Conservation (phyloP, 2,888 invertebrate species). For the Hypercompe scribonia region DNA sequence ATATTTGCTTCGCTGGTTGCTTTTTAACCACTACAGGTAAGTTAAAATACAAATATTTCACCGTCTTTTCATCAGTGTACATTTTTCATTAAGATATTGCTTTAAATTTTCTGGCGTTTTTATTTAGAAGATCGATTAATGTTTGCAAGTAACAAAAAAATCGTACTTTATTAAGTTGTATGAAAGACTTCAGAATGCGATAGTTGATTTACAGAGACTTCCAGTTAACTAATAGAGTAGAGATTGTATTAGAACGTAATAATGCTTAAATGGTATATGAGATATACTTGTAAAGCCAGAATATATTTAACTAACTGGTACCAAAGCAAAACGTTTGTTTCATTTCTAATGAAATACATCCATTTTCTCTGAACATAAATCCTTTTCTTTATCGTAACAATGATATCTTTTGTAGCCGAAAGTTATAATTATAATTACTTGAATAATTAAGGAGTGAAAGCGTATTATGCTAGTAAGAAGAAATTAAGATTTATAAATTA, state of each 20-base stretch:
- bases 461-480: too few species aligned
- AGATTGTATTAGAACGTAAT: too few species aligned
- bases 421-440: background rate
- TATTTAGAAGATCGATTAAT: background rate
- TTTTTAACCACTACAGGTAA: slow-evolving; percentile 43
- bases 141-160: background rate
- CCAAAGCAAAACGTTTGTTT: background rate
- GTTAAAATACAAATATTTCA: slow-evolving; percentile 38
- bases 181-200: background rate
- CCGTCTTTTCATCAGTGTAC: slow-evolving; percentile 30
- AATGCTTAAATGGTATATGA: too few species aligned
- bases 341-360: background rate
- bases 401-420: background rate
- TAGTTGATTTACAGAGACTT: background rate
- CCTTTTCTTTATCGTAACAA: background rate
- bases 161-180: too few species aligned
- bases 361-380: background rate
- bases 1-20: slow-evolving; percentile 52
- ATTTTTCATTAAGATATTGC: slow-evolving; percentile 27
- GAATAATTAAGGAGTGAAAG: background rate
- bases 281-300: too few species aligned
- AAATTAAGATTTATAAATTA: too few species aligned
- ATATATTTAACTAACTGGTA: too few species aligned
- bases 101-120: background rate
- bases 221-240: too few species aligned